A percentile compares a stretch with the other conserved stretches of the same genome.
These are phyloP conservation scores for Phocoena sinus DNA, from an alignment of 2,113 vertebrate species.

Conservation along the genomic window DNA sequence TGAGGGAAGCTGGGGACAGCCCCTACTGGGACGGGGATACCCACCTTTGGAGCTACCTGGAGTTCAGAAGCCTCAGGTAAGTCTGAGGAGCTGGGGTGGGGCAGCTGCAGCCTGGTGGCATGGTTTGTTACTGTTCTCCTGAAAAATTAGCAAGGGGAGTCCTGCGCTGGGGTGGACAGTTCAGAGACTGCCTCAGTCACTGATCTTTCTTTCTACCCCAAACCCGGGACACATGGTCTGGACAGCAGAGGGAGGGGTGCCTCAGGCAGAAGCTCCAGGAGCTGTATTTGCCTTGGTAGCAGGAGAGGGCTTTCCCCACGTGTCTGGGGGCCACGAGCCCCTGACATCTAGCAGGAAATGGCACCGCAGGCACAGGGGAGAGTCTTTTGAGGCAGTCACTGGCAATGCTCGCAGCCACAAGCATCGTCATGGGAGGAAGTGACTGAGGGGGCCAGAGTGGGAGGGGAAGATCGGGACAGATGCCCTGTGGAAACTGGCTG, in stretches of 20 bases:
- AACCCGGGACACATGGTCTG: background rate
- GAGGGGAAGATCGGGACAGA: background rate
- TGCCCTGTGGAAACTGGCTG: background rate
- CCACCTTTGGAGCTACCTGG: background rate
- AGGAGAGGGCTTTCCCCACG: background rate
- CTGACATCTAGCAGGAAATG: background rate
- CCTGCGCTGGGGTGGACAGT: no score
- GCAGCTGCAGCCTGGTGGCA: background rate
- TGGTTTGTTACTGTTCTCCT: background rate
- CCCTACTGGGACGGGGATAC: accelerated
- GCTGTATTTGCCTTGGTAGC: background rate
- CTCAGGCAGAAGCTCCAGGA: background rate
- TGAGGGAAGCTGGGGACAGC: background rate
- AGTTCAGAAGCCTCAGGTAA: background rate
- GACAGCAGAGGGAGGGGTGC: background rate
- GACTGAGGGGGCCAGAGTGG: background rate
- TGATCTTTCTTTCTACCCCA: background rate
- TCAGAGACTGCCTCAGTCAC: background rate
- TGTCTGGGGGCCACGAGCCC: accelerated
- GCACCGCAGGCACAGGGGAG: background rate
- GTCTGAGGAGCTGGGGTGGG: background rate
- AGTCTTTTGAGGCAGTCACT: background rate
- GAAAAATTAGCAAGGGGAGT: background rate
- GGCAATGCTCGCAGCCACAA: background rate
- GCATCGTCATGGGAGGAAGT: background rate